A percentile compares a stretch with the other conserved stretches of the same genome.
phyloP scores from a whole-genome alignment of 2,797 vertebrate species.

The Artibeus jamaicensis region DNA sequence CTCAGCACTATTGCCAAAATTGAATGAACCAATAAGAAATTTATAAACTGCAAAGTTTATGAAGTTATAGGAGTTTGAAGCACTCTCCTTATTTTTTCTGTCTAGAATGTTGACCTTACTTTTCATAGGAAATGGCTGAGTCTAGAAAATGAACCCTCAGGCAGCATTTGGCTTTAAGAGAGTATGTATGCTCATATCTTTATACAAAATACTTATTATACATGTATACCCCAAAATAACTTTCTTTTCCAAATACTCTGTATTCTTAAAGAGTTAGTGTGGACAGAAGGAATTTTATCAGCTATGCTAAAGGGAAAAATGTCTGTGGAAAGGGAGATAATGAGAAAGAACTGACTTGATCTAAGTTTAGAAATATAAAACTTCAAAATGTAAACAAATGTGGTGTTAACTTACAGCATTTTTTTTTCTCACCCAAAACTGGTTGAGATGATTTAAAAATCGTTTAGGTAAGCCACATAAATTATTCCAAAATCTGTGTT shows the following conservation, averaged over 20 bases:
- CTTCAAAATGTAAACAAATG: constrained; percentile 19
- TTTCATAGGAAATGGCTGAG: not conserved
- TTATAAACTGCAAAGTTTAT: not conserved
- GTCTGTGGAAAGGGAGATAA: not conserved
- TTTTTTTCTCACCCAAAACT: not conserved
- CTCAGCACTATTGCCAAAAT: not conserved
- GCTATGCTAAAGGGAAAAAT: not conserved
- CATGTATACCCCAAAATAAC: not conserved
- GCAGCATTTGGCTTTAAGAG: not conserved
- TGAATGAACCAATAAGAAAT: constrained; percentile 21
- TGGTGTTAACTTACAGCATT: not conserved
- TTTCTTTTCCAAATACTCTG: not conserved
- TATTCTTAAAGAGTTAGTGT: not conserved
- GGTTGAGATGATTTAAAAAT: not conserved
- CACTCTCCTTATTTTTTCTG: not conserved
- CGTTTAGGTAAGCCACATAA: not conserved
- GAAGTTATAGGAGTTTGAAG: not conserved
- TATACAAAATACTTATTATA: not conserved
- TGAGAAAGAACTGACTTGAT: not conserved
- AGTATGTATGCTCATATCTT: not conserved
- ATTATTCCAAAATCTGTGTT: not conserved
- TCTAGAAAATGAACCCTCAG: not conserved
- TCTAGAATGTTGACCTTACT: not conserved
- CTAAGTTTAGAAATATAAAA: not conserved
- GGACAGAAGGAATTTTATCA: not conserved